Evolutionary conservation across 2,888 invertebrate genomes (phyloP), one percentile per base, ranked within the genome.

Genomic region (Anarsia innoxiella): DNA sequence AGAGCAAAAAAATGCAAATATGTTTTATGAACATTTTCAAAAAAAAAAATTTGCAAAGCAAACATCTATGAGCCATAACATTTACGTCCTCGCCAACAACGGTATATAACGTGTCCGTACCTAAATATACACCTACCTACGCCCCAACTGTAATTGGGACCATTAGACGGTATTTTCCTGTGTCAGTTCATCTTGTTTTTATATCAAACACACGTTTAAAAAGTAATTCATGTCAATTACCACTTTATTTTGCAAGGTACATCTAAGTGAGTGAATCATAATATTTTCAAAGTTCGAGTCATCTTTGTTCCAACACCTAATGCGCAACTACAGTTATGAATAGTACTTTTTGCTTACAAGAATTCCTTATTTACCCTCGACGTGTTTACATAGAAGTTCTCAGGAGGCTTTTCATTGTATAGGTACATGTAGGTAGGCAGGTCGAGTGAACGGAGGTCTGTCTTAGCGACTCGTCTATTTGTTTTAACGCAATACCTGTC

Each of bases 401-500:
- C 68, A 70, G 78, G 75, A 78, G 74, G 70, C 67, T 66, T 66
- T 67, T 63, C 65, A 62, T 62, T 61, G 63, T 69, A 61, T 59
- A 47, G 63, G 66, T 59, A 60, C 58, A 37, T 59, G 53, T 57
- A 56, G 50, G 53, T 51, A 58, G 64, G 55, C 62, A 56, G 78
- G 74, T 75, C 75, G 74, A 78, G 76, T 69, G 76, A 79, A 71
- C 77, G 76, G 78, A 69, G 79, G 75, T 75, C 76, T 68, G 71
- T 68, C 73, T 74, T 65, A 72, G 74, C 65, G 71, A 74, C 72
- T 71, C 77, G 68, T 74, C 65, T 83, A 73, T 83, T 82, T 82
- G 82, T 82, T 71, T 83, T 82, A 80, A 79, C 82, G 82, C 82
- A 80, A 83, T 83, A 79, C 76, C 77, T 78, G 82, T 83, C 82